Conservation (phyloP, 2,888 invertebrate species). For the Sesia bembeciformis region DNA sequence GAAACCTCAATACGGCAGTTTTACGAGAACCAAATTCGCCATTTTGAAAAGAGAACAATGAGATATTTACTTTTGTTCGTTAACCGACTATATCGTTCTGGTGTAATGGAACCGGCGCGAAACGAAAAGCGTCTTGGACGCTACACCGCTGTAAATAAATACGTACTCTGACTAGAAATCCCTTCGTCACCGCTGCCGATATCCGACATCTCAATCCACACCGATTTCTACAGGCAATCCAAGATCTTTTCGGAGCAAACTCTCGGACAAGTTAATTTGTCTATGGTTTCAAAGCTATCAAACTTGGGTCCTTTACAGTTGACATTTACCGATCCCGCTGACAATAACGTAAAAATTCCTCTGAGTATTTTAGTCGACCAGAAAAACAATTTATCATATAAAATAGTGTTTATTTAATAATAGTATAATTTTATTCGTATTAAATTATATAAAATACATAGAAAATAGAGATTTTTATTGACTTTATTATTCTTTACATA, state of each 20-base stretch:
- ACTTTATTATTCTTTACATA: too few species aligned
- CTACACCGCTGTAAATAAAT: slow-evolving; percentile 45
- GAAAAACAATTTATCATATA: too few species aligned
- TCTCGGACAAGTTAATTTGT: slow-evolving; percentile 48
- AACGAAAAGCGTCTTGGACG: slow-evolving; percentile 24
- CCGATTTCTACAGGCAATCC: slow-evolving; percentile 69
- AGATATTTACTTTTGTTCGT: slow-evolving; percentile 69
- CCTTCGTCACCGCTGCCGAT: slow-evolving; percentile 87
- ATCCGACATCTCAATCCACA: slow-evolving; percentile 82
- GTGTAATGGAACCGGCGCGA: slow-evolving; percentile 32
- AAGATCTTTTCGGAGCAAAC: slow-evolving; percentile 53
- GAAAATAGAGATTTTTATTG: too few species aligned
- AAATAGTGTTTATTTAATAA: too few species aligned
- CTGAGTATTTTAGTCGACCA: too few species aligned
- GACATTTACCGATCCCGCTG: background rate
- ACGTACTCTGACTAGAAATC: slow-evolving; percentile 86
- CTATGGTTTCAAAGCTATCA: slow-evolving; percentile 59
- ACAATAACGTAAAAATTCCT: too few species aligned
- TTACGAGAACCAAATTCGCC: slow-evolving; percentile 58
- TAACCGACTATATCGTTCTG: slow-evolving; percentile 18
- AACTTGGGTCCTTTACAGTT: slow-evolving; percentile 33
- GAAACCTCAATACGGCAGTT: slow-evolving; percentile 21
- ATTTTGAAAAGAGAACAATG: slow-evolving; percentile 74
- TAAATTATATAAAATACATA: too few species aligned
- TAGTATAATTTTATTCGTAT: too few species aligned